Evolutionary conservation across 1,140 invertebrate species (phyloP), one percentile per base, ranked within the genome.

Genomic region (Sarcophaga bullata): DNA sequence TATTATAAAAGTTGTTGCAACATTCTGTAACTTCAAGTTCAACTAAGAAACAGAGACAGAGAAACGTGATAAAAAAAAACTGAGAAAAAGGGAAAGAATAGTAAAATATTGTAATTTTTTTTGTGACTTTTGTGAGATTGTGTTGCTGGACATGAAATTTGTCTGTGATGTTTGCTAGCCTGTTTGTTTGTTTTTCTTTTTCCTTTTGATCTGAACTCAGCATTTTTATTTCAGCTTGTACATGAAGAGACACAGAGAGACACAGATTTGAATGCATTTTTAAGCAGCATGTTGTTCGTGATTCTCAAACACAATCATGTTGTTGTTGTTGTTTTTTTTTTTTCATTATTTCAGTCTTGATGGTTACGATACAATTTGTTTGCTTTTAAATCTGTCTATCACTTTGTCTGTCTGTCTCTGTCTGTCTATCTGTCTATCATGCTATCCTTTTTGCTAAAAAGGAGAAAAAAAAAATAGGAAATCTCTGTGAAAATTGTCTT

Each of bases 1-100:
- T 15, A 58, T 58, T 58, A 58, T 58, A n/a, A n/a, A 13, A n/a
- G 54, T 58, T 58, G 54, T n/a, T 58, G 54, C 54, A 58, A 58
- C 54, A n/a, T 37, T 37, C 25, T 37, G 25, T 37, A n/a, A 37
- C 25, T 37, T 37, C 4, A 37, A 37, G 25, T 37, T 37, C 25
- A 58, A 13, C n/a, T 58, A 58, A n/a, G 13, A 58, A n/a, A n/a
- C n/a, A n/a, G 15, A 15, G n/a, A 58, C 6, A 58, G n/a, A 15
- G 13, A 54, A 54, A 10, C n/a, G n/a, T 58, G 13, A 58, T 6
- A 58, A 13, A 13, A 58, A 13, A 58, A 58, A n/a, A n/a, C 13
- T n/a, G 15, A 7, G 25, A 37, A 4, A 37, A 58, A n/a, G 13
- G 6, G n/a, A 7, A 13, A 58, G n/a, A n/a, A 13, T 15, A 7